Percentiles rank a stretch among this genome's conserved stretches.
phyloP scores from a whole-genome alignment of 2,797 vertebrate genomes.

The Florisuga fusca region DNA sequence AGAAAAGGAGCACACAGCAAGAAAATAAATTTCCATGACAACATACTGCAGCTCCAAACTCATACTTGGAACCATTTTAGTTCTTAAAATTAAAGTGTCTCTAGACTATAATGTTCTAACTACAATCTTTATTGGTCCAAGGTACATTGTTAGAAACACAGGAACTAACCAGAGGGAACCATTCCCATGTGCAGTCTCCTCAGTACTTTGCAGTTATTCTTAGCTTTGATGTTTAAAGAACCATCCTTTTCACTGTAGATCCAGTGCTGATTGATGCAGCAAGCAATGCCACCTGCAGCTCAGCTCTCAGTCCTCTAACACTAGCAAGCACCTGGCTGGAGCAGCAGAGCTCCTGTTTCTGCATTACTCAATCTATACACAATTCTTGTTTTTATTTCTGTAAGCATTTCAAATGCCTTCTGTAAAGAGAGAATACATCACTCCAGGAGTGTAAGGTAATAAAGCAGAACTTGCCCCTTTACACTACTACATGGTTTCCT shows the following conservation, averaged over 20 bases:
- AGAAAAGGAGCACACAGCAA: not conserved
- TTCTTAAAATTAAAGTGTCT: not conserved
- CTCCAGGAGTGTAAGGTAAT: not conserved
- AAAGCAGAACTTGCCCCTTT: not conserved
- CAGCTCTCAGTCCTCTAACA: not conserved
- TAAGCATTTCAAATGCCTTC: not conserved
- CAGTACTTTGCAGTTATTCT: not conserved
- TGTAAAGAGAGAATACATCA: not conserved
- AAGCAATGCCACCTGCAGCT: constrained; percentile 5
- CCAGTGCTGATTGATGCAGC: not conserved
- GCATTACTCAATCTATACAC: not conserved
- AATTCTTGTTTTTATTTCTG: not conserved
- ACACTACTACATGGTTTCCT: not conserved
- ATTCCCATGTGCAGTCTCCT: not conserved
- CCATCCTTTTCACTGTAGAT: not conserved
- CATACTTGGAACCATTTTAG: not conserved
- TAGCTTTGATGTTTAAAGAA: not conserved
- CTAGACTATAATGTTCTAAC: not conserved
- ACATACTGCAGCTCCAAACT: not conserved
- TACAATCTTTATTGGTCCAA: not conserved
- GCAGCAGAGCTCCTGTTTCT: not conserved
- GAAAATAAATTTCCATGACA: constrained; percentile 45
- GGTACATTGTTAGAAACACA: accelerated
- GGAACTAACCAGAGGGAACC: not conserved
- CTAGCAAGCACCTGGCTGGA: not conserved